Conservation (phyloP, 64 coral and sea anemone genomes). For the Actinia tenebrosa region DNA sequence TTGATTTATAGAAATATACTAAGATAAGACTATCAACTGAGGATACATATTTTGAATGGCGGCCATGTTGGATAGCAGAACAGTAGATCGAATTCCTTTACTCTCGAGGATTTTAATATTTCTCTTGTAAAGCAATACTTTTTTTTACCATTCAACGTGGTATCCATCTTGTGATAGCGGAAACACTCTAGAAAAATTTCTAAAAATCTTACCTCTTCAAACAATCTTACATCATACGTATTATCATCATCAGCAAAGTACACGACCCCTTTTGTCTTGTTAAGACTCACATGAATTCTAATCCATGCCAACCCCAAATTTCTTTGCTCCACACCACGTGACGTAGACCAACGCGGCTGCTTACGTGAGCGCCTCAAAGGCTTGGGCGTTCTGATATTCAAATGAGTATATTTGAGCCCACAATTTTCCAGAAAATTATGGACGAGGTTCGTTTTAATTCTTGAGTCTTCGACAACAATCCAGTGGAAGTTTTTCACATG, state of each 20-base stretch:
- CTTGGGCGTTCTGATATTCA: constrained; percentile 64
- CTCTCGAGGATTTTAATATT: too few species aligned
- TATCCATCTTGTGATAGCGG: too few species aligned
- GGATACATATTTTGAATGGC: too few species aligned
- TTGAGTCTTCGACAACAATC: constrained; percentile 93
- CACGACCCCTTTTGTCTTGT: constrained; percentile 66
- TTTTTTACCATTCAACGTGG: too few species aligned
- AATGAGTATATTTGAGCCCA: constrained; percentile 83
- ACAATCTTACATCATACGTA: constrained; percentile 86
- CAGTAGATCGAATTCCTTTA: too few species aligned
- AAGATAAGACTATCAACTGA: too few species aligned
- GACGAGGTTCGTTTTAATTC: constrained; percentile 61
- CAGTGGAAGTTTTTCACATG: constrained; percentile 93
- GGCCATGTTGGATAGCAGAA: too few species aligned
- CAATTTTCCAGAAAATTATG: constrained; percentile 48
- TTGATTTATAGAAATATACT: not conserved
- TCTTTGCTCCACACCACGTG: constrained; percentile 89
- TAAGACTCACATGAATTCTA: constrained; percentile 49
- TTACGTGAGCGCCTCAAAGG: constrained; percentile 37
- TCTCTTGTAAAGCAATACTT: too few species aligned
- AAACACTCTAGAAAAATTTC: not conserved
- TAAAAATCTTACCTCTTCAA: constrained; percentile 83
- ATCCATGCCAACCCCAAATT: constrained; percentile 81
- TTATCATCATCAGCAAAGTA: constrained; percentile 99
- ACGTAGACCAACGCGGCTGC: constrained; percentile 89